Base-by-base conservation (phyloP, 53 echinoderm and acorn worm species). In the Temnopleurus reevesii region DNA sequence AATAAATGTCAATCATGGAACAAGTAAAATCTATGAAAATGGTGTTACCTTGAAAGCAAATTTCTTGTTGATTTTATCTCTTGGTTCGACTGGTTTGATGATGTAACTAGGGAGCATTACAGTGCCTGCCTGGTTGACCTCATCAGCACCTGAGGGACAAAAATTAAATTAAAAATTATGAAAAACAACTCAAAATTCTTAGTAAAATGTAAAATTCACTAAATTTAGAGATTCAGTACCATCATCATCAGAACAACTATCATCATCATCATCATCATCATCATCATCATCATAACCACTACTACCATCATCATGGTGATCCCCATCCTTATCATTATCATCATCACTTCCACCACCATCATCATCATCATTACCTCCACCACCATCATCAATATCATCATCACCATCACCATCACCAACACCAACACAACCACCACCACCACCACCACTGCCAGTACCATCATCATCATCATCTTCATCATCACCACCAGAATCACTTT, bases 11-110 rank as follows among this genome's bases (percentile, higher is more conserved):
- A n/a, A n/a, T n/a, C n/a, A n/a, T n/a, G n/a, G n/a, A n/a, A n/a
- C n/a, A n/a, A n/a, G n/a, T n/a, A n/a, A n/a, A n/a, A n/a, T n/a
- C n/a, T n/a, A n/a, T n/a, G n/a, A n/a, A n/a, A n/a, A n/a, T n/a
- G n/a, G n/a, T n/a, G n/a, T 89, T 82, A 95, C 97, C 94, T 97
- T 97, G 82, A 97, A 97, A 44, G 94, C 97, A 91, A 87, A 94
- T 84, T 94, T 97, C 80, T 90, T 91, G 23, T 44, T 92, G 57
- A 93, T 89, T 77, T 97, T 97, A 47, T 97, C 97, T 46, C 84
- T 92, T 19, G 95, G 93, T 30, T 81, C 92, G 0, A 92, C 91
- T 2, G 89, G 94, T 53, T 90, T 90, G 25, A 97, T 87, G 43
- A 77, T 36, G 64, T 95, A 97, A 64, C 97, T 97, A 4, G 97